phyloP scores from a whole-genome alignment of 1,140 invertebrate species.

The Psilanteris sp. region DNA sequence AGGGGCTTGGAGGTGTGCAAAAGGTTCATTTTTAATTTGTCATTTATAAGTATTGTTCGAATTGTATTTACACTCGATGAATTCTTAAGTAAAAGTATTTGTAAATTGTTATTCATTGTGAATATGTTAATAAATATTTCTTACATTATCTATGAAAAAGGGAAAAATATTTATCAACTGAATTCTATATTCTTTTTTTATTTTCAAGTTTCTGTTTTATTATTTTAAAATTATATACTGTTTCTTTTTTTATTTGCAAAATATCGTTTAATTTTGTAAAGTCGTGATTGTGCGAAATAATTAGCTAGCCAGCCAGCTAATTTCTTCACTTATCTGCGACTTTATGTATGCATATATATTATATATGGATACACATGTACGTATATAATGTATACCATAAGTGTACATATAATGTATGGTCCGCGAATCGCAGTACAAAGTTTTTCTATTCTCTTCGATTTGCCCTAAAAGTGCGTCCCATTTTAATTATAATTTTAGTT shows the following conservation, averaged over 20 bases:
- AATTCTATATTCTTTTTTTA: constrained; percentile 60
- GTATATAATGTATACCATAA: constrained; percentile 42
- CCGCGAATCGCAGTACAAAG: constrained; percentile 56
- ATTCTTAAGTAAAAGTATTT: constrained; percentile 30
- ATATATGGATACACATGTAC: constrained; percentile 48
- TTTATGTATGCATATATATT: constrained; percentile 53
- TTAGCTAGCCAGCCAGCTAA: constrained; percentile 56
- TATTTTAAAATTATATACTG: constrained; percentile 61
- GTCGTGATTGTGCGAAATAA: constrained; percentile 25
- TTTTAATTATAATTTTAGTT: constrained; percentile 2
- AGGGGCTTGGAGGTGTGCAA: no score
- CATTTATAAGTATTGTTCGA: constrained; percentile 11
- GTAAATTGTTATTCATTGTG: constrained; percentile 45
- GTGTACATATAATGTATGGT: constrained; percentile 62
- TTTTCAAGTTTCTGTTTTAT: constrained; percentile 40
- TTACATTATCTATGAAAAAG: constrained; percentile 54
- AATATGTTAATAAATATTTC: constrained; percentile 45
- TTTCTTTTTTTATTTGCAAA: constrained; percentile 64
- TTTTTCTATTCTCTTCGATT: constrained; percentile 11
- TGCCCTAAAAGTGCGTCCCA: constrained; percentile 17
- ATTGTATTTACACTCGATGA: constrained; percentile 26
- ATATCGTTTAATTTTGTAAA: constrained; percentile 61
- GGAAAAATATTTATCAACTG: constrained; percentile 61
- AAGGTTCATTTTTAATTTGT: no score
- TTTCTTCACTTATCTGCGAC: constrained; percentile 4